These are phyloP conservation scores for Lonchura striata DNA, from an alignment of 2,113 vertebrate species.

Conservation along the genomic window DNA sequence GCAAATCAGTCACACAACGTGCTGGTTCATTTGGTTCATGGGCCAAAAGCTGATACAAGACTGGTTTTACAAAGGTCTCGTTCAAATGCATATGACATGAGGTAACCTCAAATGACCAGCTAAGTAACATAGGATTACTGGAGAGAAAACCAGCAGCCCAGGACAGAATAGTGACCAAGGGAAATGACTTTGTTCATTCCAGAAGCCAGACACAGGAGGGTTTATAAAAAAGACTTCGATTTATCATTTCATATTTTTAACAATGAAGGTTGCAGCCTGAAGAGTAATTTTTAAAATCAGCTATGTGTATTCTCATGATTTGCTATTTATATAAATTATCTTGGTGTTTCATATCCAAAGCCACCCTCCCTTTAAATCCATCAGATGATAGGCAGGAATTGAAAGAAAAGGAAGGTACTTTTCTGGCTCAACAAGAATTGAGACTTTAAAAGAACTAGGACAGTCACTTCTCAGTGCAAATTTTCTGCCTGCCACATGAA, in stretches of 20 bases:
- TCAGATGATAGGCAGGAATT: background rate
- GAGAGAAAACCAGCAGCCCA: background rate
- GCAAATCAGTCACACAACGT: background rate
- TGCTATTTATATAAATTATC: background rate
- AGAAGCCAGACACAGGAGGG: background rate
- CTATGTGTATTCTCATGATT: background rate
- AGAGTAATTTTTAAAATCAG: background rate
- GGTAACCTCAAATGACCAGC: background rate
- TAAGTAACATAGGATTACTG: background rate
- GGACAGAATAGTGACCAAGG: background rate
- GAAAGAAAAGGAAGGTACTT: background rate
- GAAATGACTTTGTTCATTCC: background rate
- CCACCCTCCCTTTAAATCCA: background rate
- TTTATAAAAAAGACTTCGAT: background rate
- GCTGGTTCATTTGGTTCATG: background rate
- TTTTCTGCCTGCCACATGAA: background rate
- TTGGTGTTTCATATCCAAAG: background rate
- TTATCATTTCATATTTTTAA: background rate
- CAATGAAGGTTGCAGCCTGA: background rate
- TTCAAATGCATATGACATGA: background rate
- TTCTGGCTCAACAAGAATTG: background rate
- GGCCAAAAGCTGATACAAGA: background rate
- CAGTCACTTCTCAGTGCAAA: background rate
- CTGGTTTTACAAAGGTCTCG: background rate
- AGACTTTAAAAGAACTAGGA: background rate